Evolutionary conservation across 1,140 invertebrate species (phyloP), one percentile per base, ranked within the genome.

Genomic region (Spodoptera frugiperda): DNA sequence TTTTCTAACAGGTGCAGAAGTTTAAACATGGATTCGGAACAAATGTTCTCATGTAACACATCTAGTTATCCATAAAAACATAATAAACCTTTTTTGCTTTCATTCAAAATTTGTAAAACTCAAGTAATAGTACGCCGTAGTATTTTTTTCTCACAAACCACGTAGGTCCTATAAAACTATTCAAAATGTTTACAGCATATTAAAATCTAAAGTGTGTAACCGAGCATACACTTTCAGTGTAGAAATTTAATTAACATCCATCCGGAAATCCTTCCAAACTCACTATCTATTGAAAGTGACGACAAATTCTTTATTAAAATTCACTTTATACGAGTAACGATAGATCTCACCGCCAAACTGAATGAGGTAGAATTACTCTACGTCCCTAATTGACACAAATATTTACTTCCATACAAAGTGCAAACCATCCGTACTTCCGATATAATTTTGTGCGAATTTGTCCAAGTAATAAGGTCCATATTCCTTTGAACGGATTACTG

Each of bases 341-440:
- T 10, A 12, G 30, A 70, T 70, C 14, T 17, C 33, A n/a, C 54
- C 55, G 51, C 21, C 33, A 48, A 6, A 14, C 14, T 25, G 30
- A 19, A 30, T 21, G 14, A n/a, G 33, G 9, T 10, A 14, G 3
- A 11, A 21, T n/a, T 46, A 61, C 17, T 4, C 44, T 19, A 48
- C 2, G 19, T 25, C 39, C 9, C 71, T 67, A 76, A 67, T 67
- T 67, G 57, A 55, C 59, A 65, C 49, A 76, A 76, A 76, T 76
- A 76, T 76, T 76, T 75, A 75, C 72, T 65, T 70, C 21, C 33
- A 67, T 59, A 59, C 30, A 81, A 79, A 71, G 63, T 82, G 71
- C 44, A 76, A 77, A 78, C 80, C 82, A 82, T 74, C 68, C 85
- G 54, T 84, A 74, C 84, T 78, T 87, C 83, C 84, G 72, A 44